These are phyloP conservation scores for Glareola pratincola DNA, from an alignment of 2,113 vertebrate species.

Conservation along the genomic window DNA sequence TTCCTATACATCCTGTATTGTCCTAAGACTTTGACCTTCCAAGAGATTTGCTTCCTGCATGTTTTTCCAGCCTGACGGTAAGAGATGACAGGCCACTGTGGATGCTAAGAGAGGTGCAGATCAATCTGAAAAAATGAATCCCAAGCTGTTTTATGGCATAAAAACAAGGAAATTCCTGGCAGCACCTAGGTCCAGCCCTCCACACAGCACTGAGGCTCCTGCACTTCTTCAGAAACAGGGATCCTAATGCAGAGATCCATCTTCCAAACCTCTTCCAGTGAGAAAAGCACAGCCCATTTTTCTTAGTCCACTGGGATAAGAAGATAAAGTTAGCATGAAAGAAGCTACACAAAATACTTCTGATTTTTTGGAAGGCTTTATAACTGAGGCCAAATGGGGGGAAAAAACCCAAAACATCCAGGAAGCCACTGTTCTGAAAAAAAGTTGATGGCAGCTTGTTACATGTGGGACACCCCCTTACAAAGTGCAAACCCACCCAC, in stretches of 20 bases:
- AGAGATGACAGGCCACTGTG: background rate
- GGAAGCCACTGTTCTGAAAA: background rate
- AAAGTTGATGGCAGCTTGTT: background rate
- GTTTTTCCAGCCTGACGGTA: background rate
- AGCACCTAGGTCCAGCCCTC: background rate
- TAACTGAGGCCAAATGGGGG: background rate
- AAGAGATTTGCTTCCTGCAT: background rate
- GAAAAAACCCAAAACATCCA: background rate
- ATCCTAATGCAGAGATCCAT: background rate
- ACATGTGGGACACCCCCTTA: background rate
- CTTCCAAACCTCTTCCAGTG: background rate
- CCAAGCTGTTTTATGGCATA: background rate
- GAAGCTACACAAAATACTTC: background rate
- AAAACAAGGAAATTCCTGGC: background rate
- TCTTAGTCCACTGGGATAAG: background rate
- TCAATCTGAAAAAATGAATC: background rate
- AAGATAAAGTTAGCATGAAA: background rate
- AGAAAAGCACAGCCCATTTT: background rate
- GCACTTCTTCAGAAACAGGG: background rate
- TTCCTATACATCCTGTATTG: background rate
- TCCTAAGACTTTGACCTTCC: background rate
- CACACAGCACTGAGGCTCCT: background rate
- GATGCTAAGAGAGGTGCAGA: background rate
- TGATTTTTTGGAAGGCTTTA: background rate
- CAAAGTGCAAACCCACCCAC: background rate